phyloP scores from a whole-genome alignment of 2,888 invertebrate species.

The Mesorhabditis spiculigera region DNA sequence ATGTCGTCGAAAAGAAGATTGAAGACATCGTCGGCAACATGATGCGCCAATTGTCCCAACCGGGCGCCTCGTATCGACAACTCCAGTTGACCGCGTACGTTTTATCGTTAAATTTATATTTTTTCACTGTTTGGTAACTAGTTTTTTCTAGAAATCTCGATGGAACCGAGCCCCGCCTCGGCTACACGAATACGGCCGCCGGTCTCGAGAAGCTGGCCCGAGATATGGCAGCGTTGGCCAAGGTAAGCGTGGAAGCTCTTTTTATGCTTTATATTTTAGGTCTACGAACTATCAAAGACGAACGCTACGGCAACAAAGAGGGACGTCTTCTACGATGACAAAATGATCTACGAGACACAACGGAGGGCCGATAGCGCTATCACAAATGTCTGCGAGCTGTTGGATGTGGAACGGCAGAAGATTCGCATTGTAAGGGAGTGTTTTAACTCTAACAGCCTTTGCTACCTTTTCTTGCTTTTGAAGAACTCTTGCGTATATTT shows the following conservation, averaged over 20 bases:
- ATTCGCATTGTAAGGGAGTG: slow-evolving; percentile 31
- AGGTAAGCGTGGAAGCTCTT: background rate
- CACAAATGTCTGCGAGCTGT: slow-evolving; percentile 29
- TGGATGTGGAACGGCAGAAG: slow-evolving; percentile 25
- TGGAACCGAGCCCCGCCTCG: too few species aligned
- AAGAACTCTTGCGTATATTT: too few species aligned
- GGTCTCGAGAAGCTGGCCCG: background rate
- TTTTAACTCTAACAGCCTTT: background rate
- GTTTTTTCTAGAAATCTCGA: too few species aligned
- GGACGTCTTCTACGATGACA: slow-evolving; percentile 46
- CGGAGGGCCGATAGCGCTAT: slow-evolving; percentile 31
- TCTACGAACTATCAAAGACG: background rate
- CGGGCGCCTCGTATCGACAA: too few species aligned
- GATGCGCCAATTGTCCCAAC: too few species aligned
- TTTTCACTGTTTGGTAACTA: too few species aligned
- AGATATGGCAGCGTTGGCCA: background rate
- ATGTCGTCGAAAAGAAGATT: too few species aligned
- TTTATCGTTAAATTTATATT: too few species aligned
- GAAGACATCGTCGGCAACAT: too few species aligned
- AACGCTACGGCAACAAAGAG: background rate
- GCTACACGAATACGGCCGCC: too few species aligned
- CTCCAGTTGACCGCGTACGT: too few species aligned
- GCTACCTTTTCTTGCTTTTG: too few species aligned
- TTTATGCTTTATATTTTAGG: background rate
- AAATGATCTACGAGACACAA: slow-evolving; percentile 36